Evolutionary conservation across 2,113 vertebrate species (phyloP).

Genomic region (Larimichthys crocea): DNA sequence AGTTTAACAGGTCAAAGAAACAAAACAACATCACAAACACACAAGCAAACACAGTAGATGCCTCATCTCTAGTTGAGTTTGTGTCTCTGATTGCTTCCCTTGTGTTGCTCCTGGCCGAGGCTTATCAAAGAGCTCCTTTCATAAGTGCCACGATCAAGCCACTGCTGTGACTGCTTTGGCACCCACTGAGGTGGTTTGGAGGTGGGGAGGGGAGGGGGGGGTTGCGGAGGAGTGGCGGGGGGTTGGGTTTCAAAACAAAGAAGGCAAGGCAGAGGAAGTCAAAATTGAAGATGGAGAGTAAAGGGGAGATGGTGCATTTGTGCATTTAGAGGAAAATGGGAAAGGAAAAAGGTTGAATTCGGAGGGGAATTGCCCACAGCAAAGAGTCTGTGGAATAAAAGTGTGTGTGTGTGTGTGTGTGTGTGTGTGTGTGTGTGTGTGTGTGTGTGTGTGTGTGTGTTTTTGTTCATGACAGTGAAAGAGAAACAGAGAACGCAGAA

Average conservation of each 20-base stretch:
- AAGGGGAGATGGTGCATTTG: constrained; percentile 56
- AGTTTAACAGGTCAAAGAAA: constrained; percentile 79
- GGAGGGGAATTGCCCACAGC: constrained; percentile 34
- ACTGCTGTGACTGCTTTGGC: constrained; percentile 80
- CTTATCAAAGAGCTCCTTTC: constrained; percentile 83
- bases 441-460: neutral
- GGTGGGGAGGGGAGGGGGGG: constrained; percentile 28
- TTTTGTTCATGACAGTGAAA: constrained; percentile 31
- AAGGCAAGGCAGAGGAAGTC: constrained; percentile 71
- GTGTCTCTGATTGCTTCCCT: constrained; percentile 82
- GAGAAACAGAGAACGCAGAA: constrained; percentile 7
- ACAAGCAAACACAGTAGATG: constrained; percentile 65
- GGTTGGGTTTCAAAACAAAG: constrained; percentile 58
- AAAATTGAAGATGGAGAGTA: constrained; percentile 63
- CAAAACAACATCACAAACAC: constrained; percentile 73
- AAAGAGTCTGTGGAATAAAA: constrained; percentile 41
- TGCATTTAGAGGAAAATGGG: constrained; percentile 58
- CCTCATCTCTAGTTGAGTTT: constrained; percentile 75
- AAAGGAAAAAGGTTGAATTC: constrained; percentile 40
- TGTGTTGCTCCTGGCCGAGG: constrained; percentile 76
- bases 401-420: constrained; percentile 9
- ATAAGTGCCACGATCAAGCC: constrained; percentile 81
- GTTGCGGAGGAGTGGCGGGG: neutral
- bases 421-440: constrained; percentile 3
- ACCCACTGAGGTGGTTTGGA: constrained; percentile 72